Evolutionary conservation across 1,140 invertebrate genomes (phyloP).

Genomic region (Drosophila melanica): DNA sequence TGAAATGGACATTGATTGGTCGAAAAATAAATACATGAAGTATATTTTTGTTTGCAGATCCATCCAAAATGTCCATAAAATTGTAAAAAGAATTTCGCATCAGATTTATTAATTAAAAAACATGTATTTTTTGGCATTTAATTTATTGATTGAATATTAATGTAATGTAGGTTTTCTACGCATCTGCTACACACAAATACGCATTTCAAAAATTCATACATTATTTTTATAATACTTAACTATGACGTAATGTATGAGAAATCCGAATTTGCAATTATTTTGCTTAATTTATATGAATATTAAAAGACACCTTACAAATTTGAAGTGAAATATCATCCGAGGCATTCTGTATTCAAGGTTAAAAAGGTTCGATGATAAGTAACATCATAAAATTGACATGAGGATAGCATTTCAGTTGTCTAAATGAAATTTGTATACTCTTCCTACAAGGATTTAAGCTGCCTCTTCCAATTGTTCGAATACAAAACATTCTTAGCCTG

Average conservation of each 20-base stretch:
- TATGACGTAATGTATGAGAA: conserved; percentile 78
- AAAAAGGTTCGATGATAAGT: conserved; percentile 42
- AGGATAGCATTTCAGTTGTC: conserved; percentile 44
- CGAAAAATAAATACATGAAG: too few relatives aligned
- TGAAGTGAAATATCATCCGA: conserved; percentile 60
- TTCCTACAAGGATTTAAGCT: conserved; percentile 16
- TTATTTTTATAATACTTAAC: conserved; percentile 77
- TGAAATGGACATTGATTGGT: too few relatives aligned
- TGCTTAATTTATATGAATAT: conserved; percentile 70
- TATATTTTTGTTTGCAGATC: too few relatives aligned
- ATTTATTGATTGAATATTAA: conserved; percentile 80
- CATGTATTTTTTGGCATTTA: conserved; percentile 67
- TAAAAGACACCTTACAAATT: conserved; percentile 70
- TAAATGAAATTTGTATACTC: conserved; percentile 14
- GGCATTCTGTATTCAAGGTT: conserved; percentile 33
- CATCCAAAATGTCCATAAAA: too few relatives aligned
- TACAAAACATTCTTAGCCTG: conserved; percentile 54
- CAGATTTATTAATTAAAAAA: not conserved
- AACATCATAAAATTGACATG: conserved; percentile 62
- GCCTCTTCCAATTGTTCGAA: conserved; percentile 21
- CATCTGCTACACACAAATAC: conserved; percentile 71
- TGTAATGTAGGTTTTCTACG: conserved; percentile 69
- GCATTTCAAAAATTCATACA: conserved; percentile 74
- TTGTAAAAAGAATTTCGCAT: not conserved
- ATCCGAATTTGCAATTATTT: conserved; percentile 58